Evolutionary conservation across 2,888 invertebrate species (phyloP), one percentile per base, ranked within the genome.

Genomic region (Drymonia ruficornis): DNA sequence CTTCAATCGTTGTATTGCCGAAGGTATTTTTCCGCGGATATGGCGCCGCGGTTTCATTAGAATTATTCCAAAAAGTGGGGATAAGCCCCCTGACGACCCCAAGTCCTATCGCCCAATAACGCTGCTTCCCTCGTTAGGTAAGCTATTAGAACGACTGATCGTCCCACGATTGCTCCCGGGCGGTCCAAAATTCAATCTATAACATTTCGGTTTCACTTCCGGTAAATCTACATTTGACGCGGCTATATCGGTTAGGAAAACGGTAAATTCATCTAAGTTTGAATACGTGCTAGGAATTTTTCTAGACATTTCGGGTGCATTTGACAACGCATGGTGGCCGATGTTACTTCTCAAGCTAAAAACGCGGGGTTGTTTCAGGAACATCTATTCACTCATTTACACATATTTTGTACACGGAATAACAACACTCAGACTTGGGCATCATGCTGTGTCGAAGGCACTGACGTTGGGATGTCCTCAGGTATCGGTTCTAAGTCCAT

Each of bases 291-390:
- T 62, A 12, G 56, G 55, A 6, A 40, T 76, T 0, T 63, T 72
- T 31, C 47, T 74, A 11, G 76, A 76, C 61, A 76, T 80, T n/a
- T 59, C 68, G 7, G 76, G 74, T 0, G 80, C 77, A 6, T 80
- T 80, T 50, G 64, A 68, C 49, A 67, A 65, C 44, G 69, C 66
- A 2, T 72, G 68, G 70, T 72, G 72, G 76, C 67, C 73, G 0
- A 63, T 68, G 45, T 67, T 74, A 0, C 19, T 70, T n/a, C 28
- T 52, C 0, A 68, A 67, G 47, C 52, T 13, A 44, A 46, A 46
- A 28, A 23, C 13, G 28, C 13, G 28, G 2, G 46, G 29, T 13
- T 23, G n/a, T 13, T 29, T n/a, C n/a, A n/a, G n/a, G n/a, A n/a
- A n/a, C n/a, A n/a, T n/a, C n/a, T n/a, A n/a, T n/a, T n/a, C n/a